phyloP scores from a whole-genome alignment of 1,140 invertebrate genomes.

The Colletes latitarsis region DNA sequence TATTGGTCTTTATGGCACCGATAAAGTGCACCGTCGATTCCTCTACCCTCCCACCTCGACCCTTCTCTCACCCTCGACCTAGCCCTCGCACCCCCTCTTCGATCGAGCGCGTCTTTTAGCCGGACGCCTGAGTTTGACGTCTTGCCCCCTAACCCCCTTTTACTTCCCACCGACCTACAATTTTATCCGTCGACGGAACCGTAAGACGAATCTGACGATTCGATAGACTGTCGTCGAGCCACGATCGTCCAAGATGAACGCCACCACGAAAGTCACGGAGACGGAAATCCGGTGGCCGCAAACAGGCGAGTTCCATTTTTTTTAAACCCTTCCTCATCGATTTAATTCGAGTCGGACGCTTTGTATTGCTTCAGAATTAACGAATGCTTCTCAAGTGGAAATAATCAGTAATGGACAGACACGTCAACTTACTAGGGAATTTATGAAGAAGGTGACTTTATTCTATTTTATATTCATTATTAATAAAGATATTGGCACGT shows the following conservation, averaged over 20 bases:
- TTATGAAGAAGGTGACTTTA: no score
- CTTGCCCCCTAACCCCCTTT: background rate
- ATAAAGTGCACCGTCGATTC: constrained; percentile 77
- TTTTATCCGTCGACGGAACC: background rate
- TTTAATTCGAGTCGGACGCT: background rate
- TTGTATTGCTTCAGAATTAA: background rate
- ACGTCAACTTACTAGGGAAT: no score
- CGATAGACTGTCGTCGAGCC: background rate
- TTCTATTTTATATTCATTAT: no score
- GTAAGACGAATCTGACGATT: background rate
- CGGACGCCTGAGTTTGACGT: constrained; percentile 54
- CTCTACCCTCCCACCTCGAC: constrained; percentile 41
- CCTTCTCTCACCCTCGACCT: background rate
- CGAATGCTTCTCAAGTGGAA: no score
- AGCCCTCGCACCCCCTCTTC: background rate
- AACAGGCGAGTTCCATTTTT: no score
- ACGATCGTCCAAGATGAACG: background rate
- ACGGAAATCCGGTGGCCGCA: background rate
- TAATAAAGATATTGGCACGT: no score
- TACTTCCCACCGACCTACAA: background rate
- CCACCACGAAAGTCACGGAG: background rate
- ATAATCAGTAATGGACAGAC: no score
- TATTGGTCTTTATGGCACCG: constrained; percentile 79
- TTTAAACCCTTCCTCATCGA: background rate
- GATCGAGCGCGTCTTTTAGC: constrained; percentile 20